A percentile compares a stretch with the other conserved stretches of the same genome.
phyloP scores from a whole-genome alignment of 1,140 invertebrate species.

The Bathynomus jamesi region DNA sequence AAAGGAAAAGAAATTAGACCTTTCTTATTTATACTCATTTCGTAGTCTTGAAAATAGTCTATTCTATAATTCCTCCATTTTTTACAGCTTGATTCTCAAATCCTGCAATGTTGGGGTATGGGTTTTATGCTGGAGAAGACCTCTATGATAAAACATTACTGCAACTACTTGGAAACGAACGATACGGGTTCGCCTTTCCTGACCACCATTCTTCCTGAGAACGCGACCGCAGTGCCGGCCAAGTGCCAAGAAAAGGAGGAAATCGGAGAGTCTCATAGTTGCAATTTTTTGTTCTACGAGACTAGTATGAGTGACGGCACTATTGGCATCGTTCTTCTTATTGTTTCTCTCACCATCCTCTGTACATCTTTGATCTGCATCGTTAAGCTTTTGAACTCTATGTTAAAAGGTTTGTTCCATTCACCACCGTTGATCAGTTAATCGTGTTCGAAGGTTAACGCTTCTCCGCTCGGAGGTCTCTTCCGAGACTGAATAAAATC shows the following conservation, averaged over 20 bases:
- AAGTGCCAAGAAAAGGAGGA: not conserved
- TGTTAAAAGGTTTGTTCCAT: slow-evolving; percentile 44
- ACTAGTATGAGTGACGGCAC: slow-evolving; percentile 19
- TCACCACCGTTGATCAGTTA: too few relatives aligned
- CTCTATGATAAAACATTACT: slow-evolving; percentile 38
- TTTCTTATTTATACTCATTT: too few relatives aligned
- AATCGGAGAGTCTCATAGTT: slow-evolving; percentile 7
- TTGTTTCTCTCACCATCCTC: slow-evolving; percentile 48
- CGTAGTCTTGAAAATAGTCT: too few relatives aligned
- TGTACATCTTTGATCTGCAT: slow-evolving; percentile 51
- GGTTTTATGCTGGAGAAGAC: slow-evolving; percentile 38
- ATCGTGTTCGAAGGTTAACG: too few relatives aligned
- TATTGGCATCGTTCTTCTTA: slow-evolving; percentile 49
- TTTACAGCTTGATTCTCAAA: slow-evolving; percentile 45
- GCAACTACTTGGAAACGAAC: slow-evolving; percentile 6
- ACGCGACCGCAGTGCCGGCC: not conserved
- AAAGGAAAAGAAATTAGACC: too few relatives aligned
- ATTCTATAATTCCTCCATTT: too few relatives aligned
- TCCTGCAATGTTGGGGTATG: slow-evolving; percentile 41
- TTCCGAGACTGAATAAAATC: too few relatives aligned
- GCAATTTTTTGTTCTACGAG: slow-evolving; percentile 28
- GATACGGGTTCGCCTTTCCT: not conserved
- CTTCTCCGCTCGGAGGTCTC: too few relatives aligned
- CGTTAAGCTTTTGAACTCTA: slow-evolving; percentile 52
- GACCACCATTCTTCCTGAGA: not conserved